Base-by-base conservation (phyloP, 2,113 vertebrate species). In the Illadopsis cleaveri region DNA sequence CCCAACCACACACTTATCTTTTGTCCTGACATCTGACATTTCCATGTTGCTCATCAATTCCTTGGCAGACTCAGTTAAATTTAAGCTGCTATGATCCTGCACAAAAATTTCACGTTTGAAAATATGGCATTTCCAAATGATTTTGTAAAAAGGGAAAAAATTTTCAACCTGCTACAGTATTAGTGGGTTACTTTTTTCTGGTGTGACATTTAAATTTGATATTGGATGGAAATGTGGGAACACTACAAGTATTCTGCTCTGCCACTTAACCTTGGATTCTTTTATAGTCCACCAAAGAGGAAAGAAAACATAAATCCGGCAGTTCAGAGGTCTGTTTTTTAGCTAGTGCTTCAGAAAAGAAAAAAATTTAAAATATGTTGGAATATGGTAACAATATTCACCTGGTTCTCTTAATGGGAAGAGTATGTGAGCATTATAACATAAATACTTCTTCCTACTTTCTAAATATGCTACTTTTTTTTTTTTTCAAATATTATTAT, bases 251-350 rank as follows among this genome's bases (percentile, higher is more conserved):
- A 37, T 60, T 75, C 25, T 3, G 2, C 22, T 81, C 24, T 65
- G 19, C 5, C 28, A 35, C 22, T 57, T 51, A 45, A 18, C 1
- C 7, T 54, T 66, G 10, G 1, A 1, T 0, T 6, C 1, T 28
- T 28, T 61, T 30, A 17, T 40, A 51, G 44, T 25, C 9, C 10
- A 12, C 7, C 48, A 21, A 77, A 65, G 11, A 58, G 15, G 20
- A 89, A 86, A 91, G 12, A 40, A 89, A 81, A 7, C 5, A 7
- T 70, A 73, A 81, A 73, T 18, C 6, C 50, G 51, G 15, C 19
- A 30, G 17, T 82, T 86, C 45, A 70, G 56, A 47, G 8, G 9
- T 78, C 15, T 86, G 12, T 3, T 35, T 64, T 42, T 65, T 72
- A 89, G 25, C 4, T 22, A 45, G 5, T 38, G 18, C 30, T 70